Conservation (phyloP, 1,140 invertebrate species). For the Rhopalosiphum maidis region DNA sequence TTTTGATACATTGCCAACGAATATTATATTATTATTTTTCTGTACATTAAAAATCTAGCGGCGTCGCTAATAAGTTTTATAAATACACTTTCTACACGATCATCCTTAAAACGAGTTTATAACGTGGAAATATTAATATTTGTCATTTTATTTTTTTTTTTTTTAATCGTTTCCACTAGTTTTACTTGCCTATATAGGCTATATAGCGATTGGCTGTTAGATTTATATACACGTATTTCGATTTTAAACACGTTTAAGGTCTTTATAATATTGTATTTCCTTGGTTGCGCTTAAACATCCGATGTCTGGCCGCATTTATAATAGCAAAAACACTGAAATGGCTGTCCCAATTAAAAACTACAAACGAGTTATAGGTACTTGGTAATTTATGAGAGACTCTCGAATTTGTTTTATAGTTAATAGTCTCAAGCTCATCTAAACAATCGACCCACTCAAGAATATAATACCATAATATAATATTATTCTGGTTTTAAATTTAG, state of each 20-base stretch:
- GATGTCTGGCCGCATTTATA: background rate
- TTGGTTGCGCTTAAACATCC: background rate
- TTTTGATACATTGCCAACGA: constrained; percentile 21
- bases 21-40: background rate
- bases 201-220: background rate
- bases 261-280: background rate
- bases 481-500: background rate
- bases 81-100: background rate
- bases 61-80: background rate
- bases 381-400: background rate
- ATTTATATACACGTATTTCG: background rate
- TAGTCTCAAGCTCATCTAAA: background rate
- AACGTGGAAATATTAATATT: background rate
- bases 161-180: background rate
- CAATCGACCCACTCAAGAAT: background rate
- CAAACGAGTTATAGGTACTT: background rate
- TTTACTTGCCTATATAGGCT: background rate
- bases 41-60: background rate
- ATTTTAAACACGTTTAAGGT: constrained; percentile 5
- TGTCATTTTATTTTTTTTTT: background rate
- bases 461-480: background rate
- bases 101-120: background rate
- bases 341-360: background rate
- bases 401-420: background rate
- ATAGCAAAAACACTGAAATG: background rate